Evolutionary conservation across 1,140 invertebrate genomes (phyloP), one percentile per base, ranked within the genome.

Genomic region (Drosophila micromelanica): DNA sequence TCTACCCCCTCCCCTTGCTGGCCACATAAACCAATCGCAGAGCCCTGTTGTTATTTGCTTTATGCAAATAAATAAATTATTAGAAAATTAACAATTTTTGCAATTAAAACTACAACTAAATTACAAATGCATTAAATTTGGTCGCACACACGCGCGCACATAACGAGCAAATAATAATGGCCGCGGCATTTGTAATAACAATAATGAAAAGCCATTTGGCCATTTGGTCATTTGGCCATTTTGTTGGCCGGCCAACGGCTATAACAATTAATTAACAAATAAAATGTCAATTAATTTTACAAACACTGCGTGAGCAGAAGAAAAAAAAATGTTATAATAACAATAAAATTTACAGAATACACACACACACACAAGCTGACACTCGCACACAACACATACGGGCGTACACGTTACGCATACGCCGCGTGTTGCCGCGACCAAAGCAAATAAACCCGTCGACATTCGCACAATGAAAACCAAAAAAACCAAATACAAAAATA

Each of bases 201-300:
- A 89, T 89, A 89, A 89, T 89, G 76, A 89, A 87, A 87, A 89
- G 84, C 78, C 76, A 87, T 87, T 89, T 89, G 71, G 74, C 71
- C 82, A 86, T 86, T 84, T 82, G 78, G 68, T 51, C 52, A 70
- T 70, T 69, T 49, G 51, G 61, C 62, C 60, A 64, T 76, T 77
- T 65, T 65, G 49, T 11, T 56, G 68, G 65, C 49, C 60, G 73
- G 69, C 64, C 71, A 60, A 69, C 59, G 60, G 76, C 84, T 87
- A 89, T 89, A 89, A 89, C 84, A 89, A 89, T 89, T 89, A 89
- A 89, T 89, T 89, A 89, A 89, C 84, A 89, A 89, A 89, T 89
- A 89, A 89, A 89, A 89, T 89, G 84, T 89, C 84, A 89, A 89
- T 89, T 89, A 89, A 89, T 89, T 89, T 89, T 84, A 89, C 84